Percentiles rank a stretch among this genome's conserved stretches.
Conservation (phyloP, 2,797 vertebrate species). For the Rhinophrynus dorsalis region DNA sequence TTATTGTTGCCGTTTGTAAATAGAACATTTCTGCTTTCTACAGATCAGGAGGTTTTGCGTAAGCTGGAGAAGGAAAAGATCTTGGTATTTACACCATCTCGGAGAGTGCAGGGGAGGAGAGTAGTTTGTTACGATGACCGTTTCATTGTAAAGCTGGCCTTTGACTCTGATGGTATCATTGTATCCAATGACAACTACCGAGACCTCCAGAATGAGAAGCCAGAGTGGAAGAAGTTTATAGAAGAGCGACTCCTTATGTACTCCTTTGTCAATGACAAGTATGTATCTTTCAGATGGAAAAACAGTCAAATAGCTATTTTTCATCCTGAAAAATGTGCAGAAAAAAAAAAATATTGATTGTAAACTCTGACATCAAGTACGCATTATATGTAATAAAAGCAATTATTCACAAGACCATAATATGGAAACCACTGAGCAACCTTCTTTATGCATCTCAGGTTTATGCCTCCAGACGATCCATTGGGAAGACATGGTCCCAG, state of each 20-base stretch:
- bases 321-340: no score
- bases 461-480: conserved; percentile 98
- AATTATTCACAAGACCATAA: no score
- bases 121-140: conserved; percentile 98
- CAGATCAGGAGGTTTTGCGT: conserved; percentile 96
- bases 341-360: no score
- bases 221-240: conserved; percentile 99
- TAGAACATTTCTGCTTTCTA: conserved; percentile 46
- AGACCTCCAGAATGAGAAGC: conserved; percentile 96
- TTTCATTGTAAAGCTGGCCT: conserved; percentile 97
- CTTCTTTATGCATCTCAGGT: conserved; percentile 66
- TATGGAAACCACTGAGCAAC: background rate
- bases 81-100: conserved; percentile 95
- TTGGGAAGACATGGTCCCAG: conserved; percentile 95
- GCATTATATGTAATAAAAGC: no score
- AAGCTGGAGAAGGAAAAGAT: conserved; percentile 98
- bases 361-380: no score
- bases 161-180: conserved; percentile 97
- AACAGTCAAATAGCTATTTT: no score
- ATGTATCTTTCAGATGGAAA: conserved; percentile 55
- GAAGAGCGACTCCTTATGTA: conserved; percentile 98
- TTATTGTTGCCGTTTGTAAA: no score
- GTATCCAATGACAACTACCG: conserved; percentile 98
- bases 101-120: conserved; percentile 93
- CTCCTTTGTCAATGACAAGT: conserved; percentile 99